These are phyloP conservation scores for Leptoclinus maculatus DNA, from an alignment of 2,797 vertebrate species.

Conservation along the genomic window DNA sequence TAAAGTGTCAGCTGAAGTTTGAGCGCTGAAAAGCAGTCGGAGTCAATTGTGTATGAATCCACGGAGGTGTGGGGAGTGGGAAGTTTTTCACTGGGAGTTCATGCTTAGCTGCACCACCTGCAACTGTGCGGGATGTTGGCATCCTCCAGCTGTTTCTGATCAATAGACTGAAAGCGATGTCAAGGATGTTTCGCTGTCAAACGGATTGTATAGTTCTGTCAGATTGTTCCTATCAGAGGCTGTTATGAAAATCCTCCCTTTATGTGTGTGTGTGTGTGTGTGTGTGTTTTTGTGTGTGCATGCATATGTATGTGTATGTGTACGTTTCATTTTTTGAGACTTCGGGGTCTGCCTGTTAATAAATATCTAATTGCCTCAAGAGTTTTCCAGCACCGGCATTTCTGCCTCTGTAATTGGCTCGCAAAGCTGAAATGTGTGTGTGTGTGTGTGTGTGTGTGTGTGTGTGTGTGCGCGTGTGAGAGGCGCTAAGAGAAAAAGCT, in stretches of 20 bases:
- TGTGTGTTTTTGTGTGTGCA: no score
- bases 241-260: background rate
- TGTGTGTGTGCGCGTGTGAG: conserved; percentile 11
- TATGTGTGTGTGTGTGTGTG: background rate
- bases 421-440: conserved; percentile 16
- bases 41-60: background rate
- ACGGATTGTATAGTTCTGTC: background rate
- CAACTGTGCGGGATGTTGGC: background rate
- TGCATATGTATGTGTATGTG: background rate
- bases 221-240: background rate
- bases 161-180: conserved; percentile 5
- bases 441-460: background rate
- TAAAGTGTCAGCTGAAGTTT: background rate
- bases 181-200: conserved; percentile 1
- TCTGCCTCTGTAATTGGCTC: conserved; percentile 66
- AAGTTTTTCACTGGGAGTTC: background rate
- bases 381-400: conserved; percentile 37
- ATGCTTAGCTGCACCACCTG: background rate
- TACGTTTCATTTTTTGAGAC: conserved; percentile 38
- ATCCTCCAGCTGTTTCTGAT: conserved; percentile 2
- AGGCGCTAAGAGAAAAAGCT: conserved; percentile 32
- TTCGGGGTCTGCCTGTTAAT: conserved; percentile 39
- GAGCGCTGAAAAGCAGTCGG: background rate
- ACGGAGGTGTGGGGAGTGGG: no score
- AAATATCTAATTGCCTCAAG: conserved; percentile 60